Evolutionary conservation across 2,797 vertebrate genomes (phyloP).

Genomic region (Sebastes taczanowskii): DNA sequence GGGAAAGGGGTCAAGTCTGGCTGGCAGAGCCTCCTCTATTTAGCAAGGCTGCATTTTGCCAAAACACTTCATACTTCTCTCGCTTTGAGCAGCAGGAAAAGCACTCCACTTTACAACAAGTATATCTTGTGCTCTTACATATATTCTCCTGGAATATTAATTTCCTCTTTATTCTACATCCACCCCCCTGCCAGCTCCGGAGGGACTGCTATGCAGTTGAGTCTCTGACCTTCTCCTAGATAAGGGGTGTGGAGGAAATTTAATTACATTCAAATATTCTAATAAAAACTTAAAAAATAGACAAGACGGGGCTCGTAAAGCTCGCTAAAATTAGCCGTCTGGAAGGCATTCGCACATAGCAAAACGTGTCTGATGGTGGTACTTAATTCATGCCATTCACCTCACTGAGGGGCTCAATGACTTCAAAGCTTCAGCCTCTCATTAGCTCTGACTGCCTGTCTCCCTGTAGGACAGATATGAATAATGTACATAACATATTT

Average conservation of each 20-base stretch:
- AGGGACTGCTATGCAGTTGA: slow-evolving; percentile 8
- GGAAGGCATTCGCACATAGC: slow-evolving; percentile 26
- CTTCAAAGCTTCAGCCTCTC: slow-evolving; percentile 79
- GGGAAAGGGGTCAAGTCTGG: slow-evolving; percentile 61
- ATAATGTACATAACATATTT: slow-evolving; percentile 76
- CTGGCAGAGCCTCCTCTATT: slow-evolving; percentile 50
- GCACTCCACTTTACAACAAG: slow-evolving; percentile 36
- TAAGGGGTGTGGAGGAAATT: background rate
- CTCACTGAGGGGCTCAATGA: slow-evolving; percentile 58
- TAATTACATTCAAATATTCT: slow-evolving; percentile 37
- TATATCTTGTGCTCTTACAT: background rate
- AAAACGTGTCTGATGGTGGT: slow-evolving; percentile 58
- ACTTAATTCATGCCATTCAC: slow-evolving; percentile 76
- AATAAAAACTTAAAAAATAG: slow-evolving; percentile 36
- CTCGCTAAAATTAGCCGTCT: slow-evolving; percentile 45
- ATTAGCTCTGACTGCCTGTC: slow-evolving; percentile 73
- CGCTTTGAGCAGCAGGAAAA: slow-evolving; percentile 7
- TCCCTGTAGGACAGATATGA: slow-evolving; percentile 70
- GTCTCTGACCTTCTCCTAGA: slow-evolving; percentile 27
- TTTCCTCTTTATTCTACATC: slow-evolving; percentile 13
- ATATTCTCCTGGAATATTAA: slow-evolving; percentile 43
- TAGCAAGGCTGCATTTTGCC: slow-evolving; percentile 35
- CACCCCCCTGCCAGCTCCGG: background rate
- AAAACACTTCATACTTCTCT: slow-evolving; percentile 47
- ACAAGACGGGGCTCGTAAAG: slow-evolving; percentile 11